Percentiles rank a stretch among this genome's conserved stretches.
Evolutionary conservation across 1,140 invertebrate species (phyloP).

Genomic region (Eumeta japonica): DNA sequence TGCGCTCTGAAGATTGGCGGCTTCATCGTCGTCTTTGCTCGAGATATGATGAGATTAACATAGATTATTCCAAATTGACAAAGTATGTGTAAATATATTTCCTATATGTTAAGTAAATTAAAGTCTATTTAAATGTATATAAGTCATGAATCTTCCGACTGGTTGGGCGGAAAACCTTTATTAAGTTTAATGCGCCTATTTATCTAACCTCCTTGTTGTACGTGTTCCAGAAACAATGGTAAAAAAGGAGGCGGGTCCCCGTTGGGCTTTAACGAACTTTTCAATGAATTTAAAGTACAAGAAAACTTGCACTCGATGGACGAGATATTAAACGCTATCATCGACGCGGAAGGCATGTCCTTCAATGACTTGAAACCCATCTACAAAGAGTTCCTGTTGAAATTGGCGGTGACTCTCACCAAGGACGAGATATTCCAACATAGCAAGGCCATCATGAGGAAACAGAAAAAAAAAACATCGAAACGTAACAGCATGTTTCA

Average conservation of each 20-base stretch:
- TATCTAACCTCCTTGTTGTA: no score
- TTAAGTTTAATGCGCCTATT: conserved; percentile 79
- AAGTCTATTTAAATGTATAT: conserved; percentile 62
- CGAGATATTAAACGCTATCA: conserved; percentile 83
- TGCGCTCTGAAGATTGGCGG: no score
- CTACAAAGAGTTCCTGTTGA: conserved; percentile 85
- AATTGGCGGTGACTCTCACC: conserved; percentile 81
- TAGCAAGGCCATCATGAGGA: conserved; percentile 84
- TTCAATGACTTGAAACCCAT: conserved; percentile 89
- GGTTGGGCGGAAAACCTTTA: conserved; percentile 79
- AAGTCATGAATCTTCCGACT: conserved; percentile 69
- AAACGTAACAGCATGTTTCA: conserved; percentile 54
- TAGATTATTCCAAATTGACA: no score
- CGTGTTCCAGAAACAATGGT: conserved; percentile 58
- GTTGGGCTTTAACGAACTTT: conserved; percentile 78
- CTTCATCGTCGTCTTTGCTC: no score
- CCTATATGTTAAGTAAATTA: no score
- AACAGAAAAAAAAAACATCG: conserved; percentile 69
- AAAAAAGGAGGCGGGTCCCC: conserved; percentile 68
- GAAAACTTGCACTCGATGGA: conserved; percentile 84
- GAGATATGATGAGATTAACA: no score
- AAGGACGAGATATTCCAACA: conserved; percentile 88
- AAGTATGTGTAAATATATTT: no score
- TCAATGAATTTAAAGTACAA: conserved; percentile 79
- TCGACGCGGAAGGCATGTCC: conserved; percentile 87